These are phyloP conservation scores for Drosophila pachea DNA, from an alignment of 1,140 invertebrate species.

Conservation along the genomic window DNA sequence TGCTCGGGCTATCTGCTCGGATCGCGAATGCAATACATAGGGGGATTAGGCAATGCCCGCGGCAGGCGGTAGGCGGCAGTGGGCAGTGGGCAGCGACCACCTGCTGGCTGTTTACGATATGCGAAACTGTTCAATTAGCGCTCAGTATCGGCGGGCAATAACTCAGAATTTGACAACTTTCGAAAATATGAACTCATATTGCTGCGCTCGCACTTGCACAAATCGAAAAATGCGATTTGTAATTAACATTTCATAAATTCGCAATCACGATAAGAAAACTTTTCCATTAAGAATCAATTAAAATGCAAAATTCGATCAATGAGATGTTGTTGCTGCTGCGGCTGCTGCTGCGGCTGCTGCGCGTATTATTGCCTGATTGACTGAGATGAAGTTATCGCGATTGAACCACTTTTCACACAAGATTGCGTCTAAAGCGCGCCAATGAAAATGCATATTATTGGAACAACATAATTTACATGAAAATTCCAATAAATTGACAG, in stretches of 20 bases:
- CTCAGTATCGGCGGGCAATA: slow-evolving; percentile 40
- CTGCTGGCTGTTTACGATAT: slow-evolving; percentile 47
- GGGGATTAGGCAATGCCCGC: slow-evolving; percentile 14
- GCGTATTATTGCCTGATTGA: slow-evolving; percentile 11
- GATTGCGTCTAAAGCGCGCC: slow-evolving; percentile 63
- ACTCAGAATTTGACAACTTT: slow-evolving; percentile 65
- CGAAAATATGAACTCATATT: slow-evolving; percentile 56
- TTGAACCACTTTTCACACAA: slow-evolving; percentile 72
- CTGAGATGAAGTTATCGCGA: slow-evolving; percentile 67
- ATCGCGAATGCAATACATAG: slow-evolving; percentile 31
- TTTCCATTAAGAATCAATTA: slow-evolving; percentile 79
- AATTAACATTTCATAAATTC: slow-evolving; percentile 78
- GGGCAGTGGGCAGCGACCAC: slow-evolving; percentile 19
- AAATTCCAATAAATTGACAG: slow-evolving; percentile 66
- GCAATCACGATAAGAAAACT: slow-evolving; percentile 68
- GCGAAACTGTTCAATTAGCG: slow-evolving; percentile 48
- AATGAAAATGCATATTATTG: slow-evolving; percentile 70
- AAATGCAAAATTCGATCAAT: slow-evolving; percentile 58
- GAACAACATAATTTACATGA: slow-evolving; percentile 74
- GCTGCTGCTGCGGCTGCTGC: background rate
- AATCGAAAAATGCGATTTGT: slow-evolving; percentile 47
- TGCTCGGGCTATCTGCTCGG: slow-evolving; percentile 9
- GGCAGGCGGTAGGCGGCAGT: too few relatives aligned
- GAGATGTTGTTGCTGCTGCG: slow-evolving; percentile 3
- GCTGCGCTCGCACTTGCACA: slow-evolving; percentile 28